Evolutionary conservation across 2,113 vertebrate species (phyloP), one percentile per base, ranked within the genome.

Genomic region (Xiphophorus maculatus): DNA sequence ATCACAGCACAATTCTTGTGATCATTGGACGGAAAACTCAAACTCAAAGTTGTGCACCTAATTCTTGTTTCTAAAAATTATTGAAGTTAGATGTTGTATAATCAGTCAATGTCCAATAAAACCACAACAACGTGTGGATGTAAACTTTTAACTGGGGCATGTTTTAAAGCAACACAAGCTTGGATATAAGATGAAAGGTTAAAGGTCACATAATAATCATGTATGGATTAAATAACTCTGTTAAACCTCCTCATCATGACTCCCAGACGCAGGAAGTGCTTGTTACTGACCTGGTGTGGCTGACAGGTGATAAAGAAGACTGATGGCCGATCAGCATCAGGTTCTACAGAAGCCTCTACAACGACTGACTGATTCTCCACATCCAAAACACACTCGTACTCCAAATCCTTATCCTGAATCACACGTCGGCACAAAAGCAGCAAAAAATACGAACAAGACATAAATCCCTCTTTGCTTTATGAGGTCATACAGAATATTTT

Each of bases 371-470:
- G 91, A 25, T 95, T 95, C 81, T 98, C 98, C 37, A 98, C 90
- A 73, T 94, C 90, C 90, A 98, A 74, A 81, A 97, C 96, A 87
- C 98, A 98, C 75, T 98, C 95, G 5, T 95, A 96, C 81, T 96
- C 94, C 88, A 94, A 89, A 8, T 94, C 92, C 27, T 95, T 90
- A 48, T 97, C 97, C 98, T 99, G 79, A 35, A 83, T 35, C 22
- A 48, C 42, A 14, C 4, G 3, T 44, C 42, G 17, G 15, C 40
- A 19, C 48, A 51, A 48, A 48, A 8, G 40, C 12, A 40, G 40
- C 40, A 42, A 7, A 19, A 48, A 48, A 48, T 48, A 19, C 9
- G 3, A 58, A 58, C 7, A 58, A 58, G 51, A 58, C 9, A 54
- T 9, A 9, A 22, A 22, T 15, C 44, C 11, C 44, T 48, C 4